These are phyloP conservation scores for Dorcus hopei DNA, from an alignment of 2,888 invertebrate genomes.

Conservation along the genomic window DNA sequence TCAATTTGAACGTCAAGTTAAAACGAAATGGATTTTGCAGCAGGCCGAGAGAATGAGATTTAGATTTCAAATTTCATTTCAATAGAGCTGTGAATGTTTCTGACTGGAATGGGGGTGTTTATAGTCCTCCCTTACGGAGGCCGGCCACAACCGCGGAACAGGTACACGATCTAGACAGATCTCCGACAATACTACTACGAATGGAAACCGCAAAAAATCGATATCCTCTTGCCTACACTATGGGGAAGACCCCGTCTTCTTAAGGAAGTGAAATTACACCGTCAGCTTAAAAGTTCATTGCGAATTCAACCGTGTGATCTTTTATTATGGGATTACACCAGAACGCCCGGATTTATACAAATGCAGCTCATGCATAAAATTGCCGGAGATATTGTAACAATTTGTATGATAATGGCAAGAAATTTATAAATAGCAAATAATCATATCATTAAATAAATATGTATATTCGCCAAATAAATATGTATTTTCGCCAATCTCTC, in stretches of 20 bases:
- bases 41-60: conserved; percentile 51
- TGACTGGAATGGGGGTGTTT: conserved; percentile 18
- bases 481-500: no score
- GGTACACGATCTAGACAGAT: no score
- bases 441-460: no score
- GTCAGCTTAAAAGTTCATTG: no score
- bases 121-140: not conserved
- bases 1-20: conserved; percentile 60
- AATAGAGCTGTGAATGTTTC: conserved; percentile 36
- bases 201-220: no score
- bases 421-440: not conserved
- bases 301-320: no score
- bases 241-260: no score
- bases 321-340: not conserved
- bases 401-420: conserved; percentile 10
- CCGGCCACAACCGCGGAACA: not conserved
- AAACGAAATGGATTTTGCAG: conserved; percentile 59
- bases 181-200: no score
- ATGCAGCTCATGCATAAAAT: conserved; percentile 13
- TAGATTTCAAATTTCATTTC: conserved; percentile 50
- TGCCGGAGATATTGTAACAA: conserved; percentile 11
- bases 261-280: no score
- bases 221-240: no score
- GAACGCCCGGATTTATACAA: not conserved
- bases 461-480: no score